Evolutionary conservation across 92 coral and sea anemone genomes (phyloP), one percentile per base, ranked within the genome.

Genomic region (Epizoanthus ramosus): DNA sequence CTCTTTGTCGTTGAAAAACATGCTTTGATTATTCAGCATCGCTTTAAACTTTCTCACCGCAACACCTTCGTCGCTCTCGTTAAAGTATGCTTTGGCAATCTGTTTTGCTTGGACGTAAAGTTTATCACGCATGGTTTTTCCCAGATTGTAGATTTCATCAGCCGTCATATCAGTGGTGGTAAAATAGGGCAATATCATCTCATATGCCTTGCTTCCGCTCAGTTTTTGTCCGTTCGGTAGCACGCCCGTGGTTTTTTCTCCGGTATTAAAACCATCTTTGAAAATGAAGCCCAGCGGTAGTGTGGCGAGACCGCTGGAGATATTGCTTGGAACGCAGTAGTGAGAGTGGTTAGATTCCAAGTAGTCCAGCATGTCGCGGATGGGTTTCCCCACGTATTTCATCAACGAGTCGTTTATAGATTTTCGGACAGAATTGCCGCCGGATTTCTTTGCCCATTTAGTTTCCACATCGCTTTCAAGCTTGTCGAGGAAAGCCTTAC

Each of bases 261-360:
- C 80, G 0, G 98, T 97, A 37, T 83, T 87, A 9, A 50, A 81
- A 3, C 95, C 94, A 80, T 92, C 89, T 15, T 59, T 75, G 84
- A 94, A 97, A 9, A 97, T 91, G 52, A 84, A 94, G 8, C 85
- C 75, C 65, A 97, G 64, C 4, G 99, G 99, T 3, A 97, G 88
- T 6, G 88, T 90, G 6, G 99, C 98, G 1, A 97, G 89, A 8
- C 99, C 99, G 63, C 99, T 97, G 35, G 99, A 94, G 47, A 97
- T 85, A 66, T 92, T 92, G 73, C 95, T 92, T 6, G 98, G 95
- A 5, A 97, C 99, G 57, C 99, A 97, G 90, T 92, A 85, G 71
- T 80, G 85, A 1, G 95, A 85, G 59, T 97, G 92, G 63, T 97
- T 85, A 64, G 85, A 57, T 82, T 92, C 85, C 41, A 97, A 80